Percentiles rank a stretch among this genome's conserved stretches.
phyloP scores from a whole-genome alignment of 2,888 invertebrate genomes.

The Nemotelus nigrinus region DNA sequence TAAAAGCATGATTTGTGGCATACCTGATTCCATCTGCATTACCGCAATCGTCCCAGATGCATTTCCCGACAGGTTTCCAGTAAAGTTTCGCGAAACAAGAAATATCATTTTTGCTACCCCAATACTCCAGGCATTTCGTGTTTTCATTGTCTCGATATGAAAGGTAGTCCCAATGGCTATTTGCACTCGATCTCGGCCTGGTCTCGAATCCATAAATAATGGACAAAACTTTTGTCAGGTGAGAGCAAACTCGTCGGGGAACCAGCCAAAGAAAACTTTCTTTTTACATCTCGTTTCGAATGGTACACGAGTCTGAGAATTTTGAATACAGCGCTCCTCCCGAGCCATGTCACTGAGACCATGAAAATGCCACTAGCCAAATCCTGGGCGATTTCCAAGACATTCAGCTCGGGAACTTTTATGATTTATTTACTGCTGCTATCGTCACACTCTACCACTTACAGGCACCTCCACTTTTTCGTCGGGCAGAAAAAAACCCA shows the following conservation, averaged over 20 bases:
- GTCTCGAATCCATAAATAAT: constrained; percentile 27
- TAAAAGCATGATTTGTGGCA: too few relatives aligned
- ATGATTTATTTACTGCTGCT: constrained; percentile 41
- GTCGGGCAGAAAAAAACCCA: not conserved
- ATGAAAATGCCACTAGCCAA: constrained; percentile 31
- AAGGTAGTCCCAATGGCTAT: not conserved
- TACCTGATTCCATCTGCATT: not conserved
- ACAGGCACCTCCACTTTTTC: constrained; percentile 16
- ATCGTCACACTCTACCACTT: not conserved
- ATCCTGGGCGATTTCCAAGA: constrained; percentile 30
- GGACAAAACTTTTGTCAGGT: constrained; percentile 36
- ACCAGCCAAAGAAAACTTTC: constrained; percentile 16
- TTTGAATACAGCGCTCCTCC: not conserved
- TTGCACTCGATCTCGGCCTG: not conserved
- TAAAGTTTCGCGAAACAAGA: not conserved
- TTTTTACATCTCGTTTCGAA: constrained; percentile 18
- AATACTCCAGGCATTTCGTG: not conserved
- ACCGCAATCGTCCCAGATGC: not conserved
- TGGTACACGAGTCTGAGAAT: not conserved
- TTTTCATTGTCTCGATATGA: constrained; percentile 7
- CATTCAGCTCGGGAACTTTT: constrained; percentile 28
- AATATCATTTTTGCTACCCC: not conserved
- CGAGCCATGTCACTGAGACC: constrained; percentile 37
- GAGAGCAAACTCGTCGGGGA: constrained; percentile 9
- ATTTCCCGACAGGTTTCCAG: not conserved